Evolutionary conservation across 2,888 invertebrate species (phyloP), one percentile per base, ranked within the genome.

Genomic region (Lamellibrachia satsuma): DNA sequence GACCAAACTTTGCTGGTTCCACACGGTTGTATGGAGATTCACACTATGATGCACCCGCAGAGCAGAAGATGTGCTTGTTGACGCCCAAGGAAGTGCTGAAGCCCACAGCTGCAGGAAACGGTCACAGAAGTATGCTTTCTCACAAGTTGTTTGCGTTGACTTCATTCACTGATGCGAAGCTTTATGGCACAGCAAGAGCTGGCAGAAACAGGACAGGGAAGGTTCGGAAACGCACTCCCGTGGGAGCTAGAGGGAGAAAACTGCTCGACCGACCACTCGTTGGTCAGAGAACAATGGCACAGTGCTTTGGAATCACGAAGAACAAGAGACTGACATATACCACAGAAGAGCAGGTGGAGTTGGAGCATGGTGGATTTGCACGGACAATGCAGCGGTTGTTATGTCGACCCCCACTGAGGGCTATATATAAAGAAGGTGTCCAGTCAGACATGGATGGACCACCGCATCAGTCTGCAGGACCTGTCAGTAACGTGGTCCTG

Each of bases 271-370:
- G 22, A 6, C 75, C 75, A 15, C 22, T 75, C 22, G 75, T 75
- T 6, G 75, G 75, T 4, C 75, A 22, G 75, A 91, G 91, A n/a
- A 91, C 52, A 11, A 91, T 91, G 39, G 52, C 52, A 9, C 91
- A 91, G n/a, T 91, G 91, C 55, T 91, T 91, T 11, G 91, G 91
- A 9, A 91, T 91, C 55, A 91, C 91, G 11, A 91, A 91, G 55
- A 91, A 91, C 55, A 91, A 91, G 7, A n/a, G 55, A n/a, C 27
- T 91, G 52, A 91, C 91, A 3, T 91, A 91, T n/a, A 55, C 91
- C 55, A 57, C 55, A 3, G 91, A 91, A 91, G 91, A 91, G n/a
- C 91, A 91, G 52, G 91, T 91, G 22, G 75, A 75, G 75, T 15
- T 75, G 75, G 75, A 75, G n/a, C 75, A 75, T 22, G 75, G 75